phyloP scores from a whole-genome alignment of 2,888 invertebrate genomes.

The Hartigia nigra region DNA sequence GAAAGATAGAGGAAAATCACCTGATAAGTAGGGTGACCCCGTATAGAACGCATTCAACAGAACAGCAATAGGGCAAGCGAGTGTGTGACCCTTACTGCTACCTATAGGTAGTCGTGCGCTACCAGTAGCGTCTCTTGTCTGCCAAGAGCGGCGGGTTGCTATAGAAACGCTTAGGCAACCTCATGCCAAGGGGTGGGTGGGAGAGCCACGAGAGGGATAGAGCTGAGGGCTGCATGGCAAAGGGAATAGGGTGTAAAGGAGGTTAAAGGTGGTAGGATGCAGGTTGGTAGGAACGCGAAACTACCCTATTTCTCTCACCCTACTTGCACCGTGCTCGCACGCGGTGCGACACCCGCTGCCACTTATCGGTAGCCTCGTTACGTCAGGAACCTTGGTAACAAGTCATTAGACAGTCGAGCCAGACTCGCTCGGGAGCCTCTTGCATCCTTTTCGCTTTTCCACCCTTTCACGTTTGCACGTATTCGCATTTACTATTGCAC shows the following conservation, averaged over 20 bases:
- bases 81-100: not conserved
- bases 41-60: not conserved
- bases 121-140: constrained; percentile 44
- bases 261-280: constrained; percentile 1
- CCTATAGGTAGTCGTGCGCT: constrained; percentile 18
- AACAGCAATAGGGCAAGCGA: not conserved
- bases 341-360: constrained; percentile 43
- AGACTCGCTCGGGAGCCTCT: constrained; percentile 12
- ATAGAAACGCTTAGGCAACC: constrained; percentile 55
- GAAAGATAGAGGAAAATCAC: not conserved
- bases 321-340: constrained; percentile 32
- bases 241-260: constrained; percentile 31
- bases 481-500: not conserved
- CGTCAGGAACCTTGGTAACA: constrained; percentile 49
- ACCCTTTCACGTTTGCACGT: not conserved
- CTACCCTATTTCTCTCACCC: not conserved
- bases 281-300: not conserved
- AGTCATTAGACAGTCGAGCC: constrained; percentile 53
- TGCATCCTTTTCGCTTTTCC: constrained; percentile 14
- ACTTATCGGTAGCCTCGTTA: constrained; percentile 53
- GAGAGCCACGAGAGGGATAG: constrained; percentile 33
- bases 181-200: constrained; percentile 43
- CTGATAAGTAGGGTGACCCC: not conserved
- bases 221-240: constrained; percentile 7
- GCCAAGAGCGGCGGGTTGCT: constrained; percentile 53